Evolutionary conservation across 2,888 invertebrate genomes (phyloP).

Genomic region (Tetanocera ferruginea): DNA sequence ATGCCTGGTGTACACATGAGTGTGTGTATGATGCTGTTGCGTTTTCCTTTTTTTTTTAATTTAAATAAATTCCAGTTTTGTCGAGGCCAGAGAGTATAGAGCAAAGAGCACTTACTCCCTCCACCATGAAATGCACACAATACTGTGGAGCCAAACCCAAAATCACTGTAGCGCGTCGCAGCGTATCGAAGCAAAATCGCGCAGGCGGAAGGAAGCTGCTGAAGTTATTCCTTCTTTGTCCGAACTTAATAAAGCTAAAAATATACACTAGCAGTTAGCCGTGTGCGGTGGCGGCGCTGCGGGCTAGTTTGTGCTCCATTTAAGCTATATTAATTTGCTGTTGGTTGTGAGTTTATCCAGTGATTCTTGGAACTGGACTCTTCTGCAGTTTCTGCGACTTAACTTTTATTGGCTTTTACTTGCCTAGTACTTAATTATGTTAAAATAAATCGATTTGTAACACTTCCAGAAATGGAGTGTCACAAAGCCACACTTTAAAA

Average conservation of each 20-base stretch:
- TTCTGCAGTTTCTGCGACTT: too few species aligned
- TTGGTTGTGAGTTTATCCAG: background rate
- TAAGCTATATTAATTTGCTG: background rate
- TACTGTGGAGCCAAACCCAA: constrained; percentile 35
- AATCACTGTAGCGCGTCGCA: constrained; percentile 26
- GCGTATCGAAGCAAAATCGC: background rate
- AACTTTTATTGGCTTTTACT: too few species aligned
- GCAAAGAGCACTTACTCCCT: background rate
- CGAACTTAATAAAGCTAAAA: background rate
- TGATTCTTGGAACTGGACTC: background rate
- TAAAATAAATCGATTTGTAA: background rate
- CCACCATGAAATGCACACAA: background rate
- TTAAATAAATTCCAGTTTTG: constrained; percentile 32
- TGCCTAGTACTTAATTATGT: too few species aligned
- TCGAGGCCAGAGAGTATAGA: constrained; percentile 21
- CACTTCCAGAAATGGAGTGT: background rate
- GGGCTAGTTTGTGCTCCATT: constrained; percentile 36
- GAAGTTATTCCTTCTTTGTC: background rate
- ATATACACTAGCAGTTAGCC: background rate
- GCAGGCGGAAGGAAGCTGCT: background rate
- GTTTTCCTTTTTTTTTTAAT: background rate
- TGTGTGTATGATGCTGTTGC: background rate
- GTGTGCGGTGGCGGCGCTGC: constrained; percentile 3
- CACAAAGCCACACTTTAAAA: background rate
- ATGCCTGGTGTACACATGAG: background rate